Conservation (phyloP, 1,140 invertebrate genomes). For the Drosophila albomicans region DNA sequence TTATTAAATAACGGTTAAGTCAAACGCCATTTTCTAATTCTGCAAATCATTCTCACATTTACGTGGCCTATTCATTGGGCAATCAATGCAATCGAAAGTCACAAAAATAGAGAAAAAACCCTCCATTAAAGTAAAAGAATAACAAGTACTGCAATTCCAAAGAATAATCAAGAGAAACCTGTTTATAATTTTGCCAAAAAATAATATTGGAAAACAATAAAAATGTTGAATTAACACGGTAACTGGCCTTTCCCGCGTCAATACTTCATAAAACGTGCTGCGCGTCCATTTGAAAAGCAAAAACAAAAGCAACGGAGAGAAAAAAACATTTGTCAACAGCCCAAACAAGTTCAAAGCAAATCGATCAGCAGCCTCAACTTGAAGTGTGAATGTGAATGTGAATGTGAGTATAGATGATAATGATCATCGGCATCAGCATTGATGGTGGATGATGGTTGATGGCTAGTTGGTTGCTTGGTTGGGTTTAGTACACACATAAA, state of each 20-base stretch:
- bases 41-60: conserved; percentile 78
- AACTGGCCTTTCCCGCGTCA: conserved; percentile 59
- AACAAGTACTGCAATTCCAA: conserved; percentile 25
- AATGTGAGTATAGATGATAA: conserved; percentile 49
- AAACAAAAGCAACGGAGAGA: no score
- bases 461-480: conserved; percentile 23
- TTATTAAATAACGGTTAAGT: conserved; percentile 81
- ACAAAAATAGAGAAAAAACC: conserved; percentile 28
- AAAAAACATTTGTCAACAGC: conserved; percentile 61
- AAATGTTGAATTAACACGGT: conserved; percentile 55
- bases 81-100: conserved; percentile 64
- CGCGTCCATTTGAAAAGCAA: conserved; percentile 38
- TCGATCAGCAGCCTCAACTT: conserved; percentile 48
- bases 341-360: conserved; percentile 59
- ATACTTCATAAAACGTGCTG: conserved; percentile 48
- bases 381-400: conserved; percentile 38
- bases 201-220: conserved; percentile 49
- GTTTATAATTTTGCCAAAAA: conserved; percentile 54
- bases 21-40: conserved; percentile 71
- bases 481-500: conserved; percentile 75
- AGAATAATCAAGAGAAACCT: conserved; percentile 37
- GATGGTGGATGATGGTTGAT: conserved; percentile 38
- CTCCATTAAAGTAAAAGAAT: conserved; percentile 52
- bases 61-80: conserved; percentile 54
- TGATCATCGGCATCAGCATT: conserved; percentile 37